These are phyloP conservation scores for Myopa testacea DNA, from an alignment of 2,888 invertebrate species.

Conservation along the genomic window DNA sequence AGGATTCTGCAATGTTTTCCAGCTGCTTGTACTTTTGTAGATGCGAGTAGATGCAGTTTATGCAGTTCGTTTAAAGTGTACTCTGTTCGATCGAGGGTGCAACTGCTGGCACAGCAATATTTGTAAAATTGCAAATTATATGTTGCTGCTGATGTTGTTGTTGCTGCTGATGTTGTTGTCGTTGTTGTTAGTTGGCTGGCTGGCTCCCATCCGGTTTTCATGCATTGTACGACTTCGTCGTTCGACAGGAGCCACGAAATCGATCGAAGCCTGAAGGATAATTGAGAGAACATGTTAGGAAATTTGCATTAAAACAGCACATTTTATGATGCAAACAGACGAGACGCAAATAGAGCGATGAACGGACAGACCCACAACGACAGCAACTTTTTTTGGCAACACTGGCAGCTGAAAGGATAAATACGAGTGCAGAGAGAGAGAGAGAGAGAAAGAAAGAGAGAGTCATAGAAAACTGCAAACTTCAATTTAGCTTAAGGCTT, in stretches of 20 bases:
- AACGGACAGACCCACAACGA: not conserved
- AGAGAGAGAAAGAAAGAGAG: not conserved
- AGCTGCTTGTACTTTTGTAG: not conserved
- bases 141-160: not conserved
- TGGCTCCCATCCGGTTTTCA: not conserved
- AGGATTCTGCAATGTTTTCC: too few species aligned
- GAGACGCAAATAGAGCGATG: not conserved
- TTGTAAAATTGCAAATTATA: constrained; percentile 25
- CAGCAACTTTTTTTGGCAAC: not conserved
- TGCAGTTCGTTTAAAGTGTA: not conserved
- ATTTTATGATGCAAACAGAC: not conserved
- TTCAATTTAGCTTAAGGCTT: constrained; percentile 26
- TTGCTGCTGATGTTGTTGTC: not conserved
- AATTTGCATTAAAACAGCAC: constrained; percentile 9
- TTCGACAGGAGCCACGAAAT: constrained; percentile 15
- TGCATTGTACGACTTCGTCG: not conserved
- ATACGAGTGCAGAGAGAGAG: not conserved
- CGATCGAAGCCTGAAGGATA: constrained; percentile 25
- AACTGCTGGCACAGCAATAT: not conserved
- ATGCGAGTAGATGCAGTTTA: not conserved
- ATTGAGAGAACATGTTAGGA: constrained; percentile 32
- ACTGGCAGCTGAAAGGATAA: constrained; percentile 11
- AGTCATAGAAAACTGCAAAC: constrained; percentile 10
- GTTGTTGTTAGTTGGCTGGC: not conserved
- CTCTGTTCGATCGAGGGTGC: not conserved